Conservation (phyloP, 1,140 invertebrate species). For the Pygmarrhopalites habei region DNA sequence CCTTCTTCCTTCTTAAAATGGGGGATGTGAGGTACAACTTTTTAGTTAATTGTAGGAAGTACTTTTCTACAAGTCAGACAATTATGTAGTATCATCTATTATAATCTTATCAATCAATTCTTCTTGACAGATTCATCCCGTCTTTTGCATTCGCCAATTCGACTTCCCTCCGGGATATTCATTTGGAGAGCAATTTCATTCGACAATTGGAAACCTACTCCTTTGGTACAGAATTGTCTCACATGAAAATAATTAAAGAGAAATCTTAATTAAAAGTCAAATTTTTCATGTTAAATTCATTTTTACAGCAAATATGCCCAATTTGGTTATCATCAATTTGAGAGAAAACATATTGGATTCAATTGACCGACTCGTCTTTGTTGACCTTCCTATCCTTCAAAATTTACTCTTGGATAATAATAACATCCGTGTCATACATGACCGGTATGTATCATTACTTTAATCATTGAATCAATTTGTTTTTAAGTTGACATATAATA, state of each 20-base stretch:
- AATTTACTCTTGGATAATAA: conserved; percentile 61
- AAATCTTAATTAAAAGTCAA: no score
- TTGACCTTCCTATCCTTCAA: conserved; percentile 58
- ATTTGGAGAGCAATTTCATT: conserved; percentile 60
- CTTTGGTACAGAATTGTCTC: no score
- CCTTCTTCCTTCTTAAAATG: conserved; percentile 15
- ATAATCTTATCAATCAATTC: no score
- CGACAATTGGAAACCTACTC: conserved; percentile 55
- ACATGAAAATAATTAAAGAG: no score
- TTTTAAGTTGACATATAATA: no score
- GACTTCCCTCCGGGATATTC: conserved; percentile 47
- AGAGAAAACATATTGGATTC: conserved; percentile 63
- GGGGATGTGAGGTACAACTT: neutral
- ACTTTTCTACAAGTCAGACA: no score
- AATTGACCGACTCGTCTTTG: conserved; percentile 61
- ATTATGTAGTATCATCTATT: no score
- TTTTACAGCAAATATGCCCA: conserved; percentile 57
- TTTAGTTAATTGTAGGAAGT: no score
- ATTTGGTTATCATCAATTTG: conserved; percentile 57
- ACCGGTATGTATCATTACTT: no score
- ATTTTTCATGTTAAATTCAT: no score
- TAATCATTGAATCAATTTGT: no score
- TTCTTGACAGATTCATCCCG: no score
- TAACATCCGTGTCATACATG: conserved; percentile 62
- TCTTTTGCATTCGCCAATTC: conserved; percentile 32